Evolutionary conservation across 2,888 invertebrate species (phyloP).

Genomic region (Oscheius onirici): DNA sequence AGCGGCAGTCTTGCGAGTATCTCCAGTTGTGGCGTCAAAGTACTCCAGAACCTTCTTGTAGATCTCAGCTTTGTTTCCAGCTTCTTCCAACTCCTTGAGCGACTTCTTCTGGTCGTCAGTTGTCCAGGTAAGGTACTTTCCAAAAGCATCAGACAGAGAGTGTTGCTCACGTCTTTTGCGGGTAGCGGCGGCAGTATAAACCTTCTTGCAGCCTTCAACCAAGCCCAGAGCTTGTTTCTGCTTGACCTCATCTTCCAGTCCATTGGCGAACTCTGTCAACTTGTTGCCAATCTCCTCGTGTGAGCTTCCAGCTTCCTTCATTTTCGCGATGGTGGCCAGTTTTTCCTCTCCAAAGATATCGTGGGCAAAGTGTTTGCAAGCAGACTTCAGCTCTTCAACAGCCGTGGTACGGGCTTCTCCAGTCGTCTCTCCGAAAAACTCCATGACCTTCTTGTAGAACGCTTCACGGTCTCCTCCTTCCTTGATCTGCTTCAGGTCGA

Average conservation of each 20-base stretch:
- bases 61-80: constrained; percentile 44
- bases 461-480: constrained; percentile 31
- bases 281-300: constrained; percentile 39
- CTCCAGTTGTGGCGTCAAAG: constrained; percentile 51
- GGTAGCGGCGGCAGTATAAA: constrained; percentile 30
- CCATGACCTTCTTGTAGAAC: constrained; percentile 39
- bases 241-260: constrained; percentile 33
- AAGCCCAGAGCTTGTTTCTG: constrained; percentile 28
- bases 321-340: constrained; percentile 42
- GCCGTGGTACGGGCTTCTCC: constrained; percentile 37
- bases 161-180: constrained; percentile 40
- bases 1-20: constrained; percentile 50
- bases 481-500: constrained; percentile 37
- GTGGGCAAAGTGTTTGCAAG: constrained; percentile 47
- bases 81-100: constrained; percentile 43
- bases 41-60: constrained; percentile 43
- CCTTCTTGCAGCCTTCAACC: constrained; percentile 37
- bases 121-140: constrained; percentile 43
- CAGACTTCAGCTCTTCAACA: constrained; percentile 35
- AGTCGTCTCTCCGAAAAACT: constrained; percentile 33
- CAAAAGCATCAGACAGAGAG: constrained; percentile 23
- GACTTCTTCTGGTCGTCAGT: constrained; percentile 50
- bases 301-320: constrained; percentile 54
- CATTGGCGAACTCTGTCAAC: constrained; percentile 29
- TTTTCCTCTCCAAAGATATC: constrained; percentile 55